Evolutionary conservation across 2,888 invertebrate species (phyloP).

Genomic region (Venusia cambrica): DNA sequence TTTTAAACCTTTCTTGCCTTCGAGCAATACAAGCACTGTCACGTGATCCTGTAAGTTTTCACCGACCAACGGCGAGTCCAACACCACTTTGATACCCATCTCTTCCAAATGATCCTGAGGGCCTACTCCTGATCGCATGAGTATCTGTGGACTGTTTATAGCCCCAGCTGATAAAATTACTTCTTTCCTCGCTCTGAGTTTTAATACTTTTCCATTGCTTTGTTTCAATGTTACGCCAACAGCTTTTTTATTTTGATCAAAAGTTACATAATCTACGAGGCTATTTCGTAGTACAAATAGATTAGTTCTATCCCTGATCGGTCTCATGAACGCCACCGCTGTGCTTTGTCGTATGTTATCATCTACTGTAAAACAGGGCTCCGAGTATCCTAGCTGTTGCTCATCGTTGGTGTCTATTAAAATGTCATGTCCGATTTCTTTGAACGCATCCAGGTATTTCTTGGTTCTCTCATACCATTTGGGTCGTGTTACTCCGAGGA

Average conservation of each 20-base stretch:
- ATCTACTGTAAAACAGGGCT: constrained; percentile 62
- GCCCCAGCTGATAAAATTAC: too few species aligned
- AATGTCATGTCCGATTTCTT: constrained; percentile 50
- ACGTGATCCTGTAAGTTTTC: too few species aligned
- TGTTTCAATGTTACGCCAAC: constrained; percentile 51
- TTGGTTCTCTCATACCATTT: constrained; percentile 12
- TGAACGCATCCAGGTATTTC: constrained; percentile 40
- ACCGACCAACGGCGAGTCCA: too few species aligned
- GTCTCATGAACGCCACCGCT: constrained; percentile 85
- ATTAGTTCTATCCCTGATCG: constrained; percentile 36
- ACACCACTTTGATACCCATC: too few species aligned
- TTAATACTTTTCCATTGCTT: constrained; percentile 33
- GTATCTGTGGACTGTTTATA: too few species aligned
- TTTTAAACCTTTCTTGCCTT: too few species aligned
- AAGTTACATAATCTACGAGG: constrained; percentile 58
- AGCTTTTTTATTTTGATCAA: constrained; percentile 55
- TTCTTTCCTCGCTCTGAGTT: too few species aligned
- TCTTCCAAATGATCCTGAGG: too few species aligned
- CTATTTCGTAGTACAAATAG: constrained; percentile 53
- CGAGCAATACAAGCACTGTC: too few species aligned
- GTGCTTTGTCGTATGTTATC: constrained; percentile 88
- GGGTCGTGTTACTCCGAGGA: constrained; percentile 24
- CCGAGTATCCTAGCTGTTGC: constrained; percentile 35
- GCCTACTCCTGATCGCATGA: too few species aligned
- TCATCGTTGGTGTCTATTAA: constrained; percentile 37